A percentile compares a stretch with the other conserved stretches of the same genome.
Conservation (phyloP, 2,888 invertebrate genomes). For the Phlogophora meticulosa region DNA sequence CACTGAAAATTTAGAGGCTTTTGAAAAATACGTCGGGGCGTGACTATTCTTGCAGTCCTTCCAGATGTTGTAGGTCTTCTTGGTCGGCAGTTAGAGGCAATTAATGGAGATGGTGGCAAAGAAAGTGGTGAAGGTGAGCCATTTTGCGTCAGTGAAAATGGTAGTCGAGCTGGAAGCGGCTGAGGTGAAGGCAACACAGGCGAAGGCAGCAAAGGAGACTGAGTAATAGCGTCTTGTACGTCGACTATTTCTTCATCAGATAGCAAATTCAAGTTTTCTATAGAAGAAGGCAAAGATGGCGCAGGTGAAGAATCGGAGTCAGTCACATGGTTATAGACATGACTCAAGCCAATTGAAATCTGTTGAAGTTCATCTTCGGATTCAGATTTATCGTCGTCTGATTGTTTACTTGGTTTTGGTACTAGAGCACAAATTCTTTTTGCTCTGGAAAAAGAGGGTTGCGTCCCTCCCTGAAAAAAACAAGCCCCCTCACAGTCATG, state of each 20-base stretch:
- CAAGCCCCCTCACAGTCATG: not conserved
- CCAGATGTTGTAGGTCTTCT: no score
- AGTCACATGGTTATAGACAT: not conserved
- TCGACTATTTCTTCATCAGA: conserved; percentile 19
- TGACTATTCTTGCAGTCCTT: no score
- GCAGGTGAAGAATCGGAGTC: not conserved
- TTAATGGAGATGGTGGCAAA: not conserved
- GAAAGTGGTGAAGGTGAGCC: not conserved
- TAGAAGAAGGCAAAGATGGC: not conserved
- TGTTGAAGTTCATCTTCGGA: no score
- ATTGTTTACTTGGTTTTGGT: not conserved
- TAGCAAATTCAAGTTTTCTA: conserved; percentile 8
- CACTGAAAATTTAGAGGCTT: not conserved
- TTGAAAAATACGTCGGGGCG: no score
- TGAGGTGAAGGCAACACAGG: no score
- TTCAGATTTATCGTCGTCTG: no score
- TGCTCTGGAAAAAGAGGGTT: conserved; percentile 1
- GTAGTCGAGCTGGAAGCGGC: not conserved
- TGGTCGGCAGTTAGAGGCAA: no score
- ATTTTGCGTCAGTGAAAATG: not conserved
- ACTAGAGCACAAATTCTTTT: conserved; percentile 5
- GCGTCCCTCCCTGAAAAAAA: not conserved
- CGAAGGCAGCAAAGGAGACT: no score
- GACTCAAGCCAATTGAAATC: not conserved
- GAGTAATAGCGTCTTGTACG: conserved; percentile 5